phyloP scores from a whole-genome alignment of 2,888 invertebrate genomes.

The Ophioninae sp. region DNA sequence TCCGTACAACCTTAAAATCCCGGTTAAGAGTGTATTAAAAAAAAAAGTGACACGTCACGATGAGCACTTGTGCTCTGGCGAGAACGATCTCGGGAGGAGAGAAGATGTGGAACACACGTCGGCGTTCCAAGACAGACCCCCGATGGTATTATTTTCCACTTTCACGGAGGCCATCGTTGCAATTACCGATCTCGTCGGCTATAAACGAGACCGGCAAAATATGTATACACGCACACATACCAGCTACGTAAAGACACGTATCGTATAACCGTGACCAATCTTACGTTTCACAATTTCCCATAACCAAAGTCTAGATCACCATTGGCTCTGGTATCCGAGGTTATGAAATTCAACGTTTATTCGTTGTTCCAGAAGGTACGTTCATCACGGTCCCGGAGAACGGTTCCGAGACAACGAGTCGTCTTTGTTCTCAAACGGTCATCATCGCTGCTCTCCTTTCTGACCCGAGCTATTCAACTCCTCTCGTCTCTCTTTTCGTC shows the following conservation, averaged over 20 bases:
- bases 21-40: slow-evolving; percentile 20
- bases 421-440: slow-evolving; percentile 53
- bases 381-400: not conserved
- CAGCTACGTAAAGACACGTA: not conserved
- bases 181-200: slow-evolving; percentile 56
- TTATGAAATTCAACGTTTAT: slow-evolving; percentile 53
- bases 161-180: slow-evolving; percentile 58
- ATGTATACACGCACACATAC: not conserved
- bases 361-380: not conserved
- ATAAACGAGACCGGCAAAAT: slow-evolving; percentile 50
- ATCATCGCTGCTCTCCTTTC: slow-evolving; percentile 6
- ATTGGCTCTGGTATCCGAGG: slow-evolving; percentile 30
- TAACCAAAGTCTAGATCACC: slow-evolving; percentile 8
- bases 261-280: slow-evolving; percentile 26
- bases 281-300: slow-evolving; percentile 38
- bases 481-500: slow-evolving; percentile 12
- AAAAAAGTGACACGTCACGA: slow-evolving; percentile 50
- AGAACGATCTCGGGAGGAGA: slow-evolving; percentile 29
- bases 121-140: slow-evolving; percentile 37
- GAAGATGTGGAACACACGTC: slow-evolving; percentile 44
- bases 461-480: slow-evolving; percentile 8
- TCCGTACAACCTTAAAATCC: slow-evolving; percentile 5
- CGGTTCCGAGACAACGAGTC: slow-evolving; percentile 35
- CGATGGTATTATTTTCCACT: slow-evolving; percentile 60
- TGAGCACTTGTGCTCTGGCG: slow-evolving; percentile 11